Evolutionary conservation across 2,113 vertebrate genomes (phyloP), one percentile per base, ranked within the genome.

Genomic region (Myotis brandtii): DNA sequence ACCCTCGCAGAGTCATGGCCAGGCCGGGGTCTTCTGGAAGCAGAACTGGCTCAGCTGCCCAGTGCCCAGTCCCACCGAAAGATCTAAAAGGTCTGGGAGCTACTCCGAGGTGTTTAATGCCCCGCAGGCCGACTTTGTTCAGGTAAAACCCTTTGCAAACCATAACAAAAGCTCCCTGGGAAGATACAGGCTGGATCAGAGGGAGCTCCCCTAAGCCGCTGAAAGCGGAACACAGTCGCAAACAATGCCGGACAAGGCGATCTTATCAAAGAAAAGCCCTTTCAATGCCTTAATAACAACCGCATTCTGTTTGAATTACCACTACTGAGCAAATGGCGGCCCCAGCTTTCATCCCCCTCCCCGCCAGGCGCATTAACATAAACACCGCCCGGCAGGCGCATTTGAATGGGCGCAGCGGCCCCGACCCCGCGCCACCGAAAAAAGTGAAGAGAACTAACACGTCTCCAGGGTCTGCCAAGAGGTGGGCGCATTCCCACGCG

Each of bases 241-340:
- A 98, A 99, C 98, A 99, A 98, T 98, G 98, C 96, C 86, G 97
- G 97, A 99, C 99, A 98, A 98, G 98, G 96, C 97, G 98, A 99
- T 98, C 98, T 99, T 99, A 99, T 99, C 98, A 98, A 98, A 98
- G 98, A 98, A 98, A 98, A 96, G 96, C 96, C 97, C 96, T 98
- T 98, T 98, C 98, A 98, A 98, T 98, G 98, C 98, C 98, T 98
- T 98, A 98, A 98, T 98, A 98, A 98, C 98, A 98, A 98, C 96
- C 96, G 95, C 98, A 98, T 98, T 98, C 98, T 98, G 98, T 98
- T 98, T 98, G 98, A 98, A 98, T 99, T 98, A 98, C 98, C 98
- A 98, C 98, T 98, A 98, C 98, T 98, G 98, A 98, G 97, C 98
- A 99, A 99, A 98, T 97, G 98, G 98, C 98, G 98, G 98, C 96